A percentile compares a stretch with the other conserved stretches of the same genome.
Evolutionary conservation across 23 tunicate genomes (phyloP).

Genomic region (Phallusia fumigata): DNA sequence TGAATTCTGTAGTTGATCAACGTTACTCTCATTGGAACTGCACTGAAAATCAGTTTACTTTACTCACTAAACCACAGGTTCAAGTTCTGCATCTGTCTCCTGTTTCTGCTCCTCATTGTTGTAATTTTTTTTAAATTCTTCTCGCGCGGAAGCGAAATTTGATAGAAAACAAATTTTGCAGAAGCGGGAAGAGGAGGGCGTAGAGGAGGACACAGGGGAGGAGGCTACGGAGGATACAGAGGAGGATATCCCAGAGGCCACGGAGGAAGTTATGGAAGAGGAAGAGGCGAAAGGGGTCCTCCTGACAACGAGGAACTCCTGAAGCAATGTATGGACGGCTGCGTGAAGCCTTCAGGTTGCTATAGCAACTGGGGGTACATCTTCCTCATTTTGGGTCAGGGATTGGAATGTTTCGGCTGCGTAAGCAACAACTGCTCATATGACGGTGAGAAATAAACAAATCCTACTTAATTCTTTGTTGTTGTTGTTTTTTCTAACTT

Average conservation of each 20-base stretch:
- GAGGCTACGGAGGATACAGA: background rate
- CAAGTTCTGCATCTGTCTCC: too few relatives aligned
- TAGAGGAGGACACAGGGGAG: background rate
- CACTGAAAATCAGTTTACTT: background rate
- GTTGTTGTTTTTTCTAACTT: too few relatives aligned
- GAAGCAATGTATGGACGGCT: background rate
- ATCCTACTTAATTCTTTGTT: too few relatives aligned
- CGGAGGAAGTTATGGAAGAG: background rate
- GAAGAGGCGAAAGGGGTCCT: too few relatives aligned
- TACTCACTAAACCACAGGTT: too few relatives aligned
- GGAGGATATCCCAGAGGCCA: background rate
- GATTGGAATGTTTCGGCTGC: background rate
- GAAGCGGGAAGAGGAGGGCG: constrained; percentile 6
- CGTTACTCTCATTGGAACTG: too few relatives aligned
- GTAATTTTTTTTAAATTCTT: background rate
- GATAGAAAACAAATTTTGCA: background rate
- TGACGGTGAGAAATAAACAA: background rate
- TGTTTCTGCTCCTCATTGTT: too few relatives aligned
- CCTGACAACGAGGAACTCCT: background rate
- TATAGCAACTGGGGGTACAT: background rate
- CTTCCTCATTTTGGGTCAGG: background rate
- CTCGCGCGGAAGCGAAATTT: too few relatives aligned
- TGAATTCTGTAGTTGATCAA: too few relatives aligned
- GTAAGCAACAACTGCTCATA: background rate
- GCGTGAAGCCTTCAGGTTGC: background rate